Percentiles rank a stretch among this genome's conserved stretches.
These are phyloP conservation scores for Oryzaephilus surinamensis DNA, from an alignment of 1,140 invertebrate species.

Conservation along the genomic window DNA sequence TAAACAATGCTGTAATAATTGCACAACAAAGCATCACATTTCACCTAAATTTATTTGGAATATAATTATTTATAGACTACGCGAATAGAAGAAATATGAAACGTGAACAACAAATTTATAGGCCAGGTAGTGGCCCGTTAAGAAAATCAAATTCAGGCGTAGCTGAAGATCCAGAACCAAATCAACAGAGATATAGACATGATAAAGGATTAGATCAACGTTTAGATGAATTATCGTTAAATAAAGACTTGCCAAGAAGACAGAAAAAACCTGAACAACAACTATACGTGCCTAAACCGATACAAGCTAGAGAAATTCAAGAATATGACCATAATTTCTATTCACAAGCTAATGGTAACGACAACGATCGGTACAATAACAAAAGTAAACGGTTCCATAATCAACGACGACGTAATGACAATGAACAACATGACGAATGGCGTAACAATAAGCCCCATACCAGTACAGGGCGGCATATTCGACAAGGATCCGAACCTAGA, in stretches of 20 bases:
- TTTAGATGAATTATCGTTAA: slow-evolving; percentile 11
- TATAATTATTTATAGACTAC: no score
- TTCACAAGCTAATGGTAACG: no score
- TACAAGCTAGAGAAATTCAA: no score
- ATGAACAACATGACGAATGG: slow-evolving; percentile 32
- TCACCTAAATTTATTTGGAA: not conserved
- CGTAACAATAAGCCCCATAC: no score
- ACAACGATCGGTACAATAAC: no score
- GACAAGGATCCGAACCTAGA: slow-evolving; percentile 44
- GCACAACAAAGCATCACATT: not conserved
- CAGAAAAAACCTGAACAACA: slow-evolving; percentile 46
- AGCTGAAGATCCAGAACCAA: slow-evolving; percentile 38
- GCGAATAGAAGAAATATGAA: slow-evolving; percentile 29
- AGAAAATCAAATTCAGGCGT: slow-evolving; percentile 40
- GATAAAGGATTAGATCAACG: no score
- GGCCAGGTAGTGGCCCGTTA: slow-evolving; percentile 50
- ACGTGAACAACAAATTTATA: slow-evolving; percentile 45
- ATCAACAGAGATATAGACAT: no score
- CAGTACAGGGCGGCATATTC: slow-evolving; percentile 29
- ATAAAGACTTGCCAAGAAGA: slow-evolving; percentile 33
- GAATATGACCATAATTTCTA: no score
- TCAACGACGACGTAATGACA: not conserved
- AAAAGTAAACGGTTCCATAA: no score
- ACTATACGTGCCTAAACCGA: slow-evolving; percentile 44
- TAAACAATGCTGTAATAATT: slow-evolving; percentile 4